phyloP scores from a whole-genome alignment of 2,113 vertebrate genomes.

The Chinchilla lanigera region DNA sequence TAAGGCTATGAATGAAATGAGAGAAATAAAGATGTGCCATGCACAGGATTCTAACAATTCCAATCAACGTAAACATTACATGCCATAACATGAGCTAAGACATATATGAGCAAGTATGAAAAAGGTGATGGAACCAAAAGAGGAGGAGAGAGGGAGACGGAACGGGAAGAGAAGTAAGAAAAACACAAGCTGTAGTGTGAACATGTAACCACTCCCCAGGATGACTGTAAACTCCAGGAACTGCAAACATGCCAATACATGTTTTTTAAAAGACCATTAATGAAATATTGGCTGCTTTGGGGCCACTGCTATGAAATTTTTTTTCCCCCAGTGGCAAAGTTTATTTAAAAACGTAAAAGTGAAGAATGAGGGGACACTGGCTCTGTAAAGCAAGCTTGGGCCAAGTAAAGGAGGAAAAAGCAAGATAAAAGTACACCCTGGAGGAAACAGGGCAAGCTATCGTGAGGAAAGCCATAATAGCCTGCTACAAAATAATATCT shows the following conservation, averaged over 20 bases:
- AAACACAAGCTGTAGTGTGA: not conserved
- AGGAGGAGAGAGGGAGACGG: not conserved
- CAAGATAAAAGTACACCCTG: not conserved
- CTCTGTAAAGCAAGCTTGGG: no score
- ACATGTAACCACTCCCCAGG: not conserved
- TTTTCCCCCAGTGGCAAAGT: not conserved
- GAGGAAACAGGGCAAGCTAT: not conserved
- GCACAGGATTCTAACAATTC: not conserved
- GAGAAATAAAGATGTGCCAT: not conserved
- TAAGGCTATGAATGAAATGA: not conserved
- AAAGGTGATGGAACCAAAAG: not conserved
- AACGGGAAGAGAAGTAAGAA: not conserved
- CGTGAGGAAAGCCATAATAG: not conserved
- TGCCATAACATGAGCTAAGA: not conserved
- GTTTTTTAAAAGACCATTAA: not conserved
- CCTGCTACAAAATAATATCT: conserved; percentile 17
- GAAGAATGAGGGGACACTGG: not conserved
- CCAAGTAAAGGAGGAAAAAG: not conserved
- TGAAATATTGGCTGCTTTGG: not conserved
- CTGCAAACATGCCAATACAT: not conserved
- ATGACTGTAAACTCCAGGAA: not conserved
- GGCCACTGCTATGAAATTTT: not conserved
- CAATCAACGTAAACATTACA: not conserved
- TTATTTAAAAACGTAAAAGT: not conserved
- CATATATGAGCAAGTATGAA: not conserved